Evolutionary conservation across 1,140 invertebrate species (phyloP).

Genomic region (Dendroctonus ponderosae): DNA sequence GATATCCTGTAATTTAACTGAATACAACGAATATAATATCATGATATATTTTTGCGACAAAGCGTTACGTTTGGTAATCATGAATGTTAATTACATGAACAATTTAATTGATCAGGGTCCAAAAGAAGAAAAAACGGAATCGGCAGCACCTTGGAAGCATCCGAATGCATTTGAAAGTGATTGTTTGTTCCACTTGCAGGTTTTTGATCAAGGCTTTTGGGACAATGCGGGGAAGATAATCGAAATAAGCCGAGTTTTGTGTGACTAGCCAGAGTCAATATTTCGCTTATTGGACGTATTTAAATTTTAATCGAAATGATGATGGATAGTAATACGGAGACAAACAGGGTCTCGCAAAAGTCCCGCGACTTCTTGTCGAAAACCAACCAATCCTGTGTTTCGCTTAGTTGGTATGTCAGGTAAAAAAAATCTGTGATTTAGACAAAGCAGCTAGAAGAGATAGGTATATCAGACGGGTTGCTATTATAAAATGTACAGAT

Average conservation of each 20-base stretch:
- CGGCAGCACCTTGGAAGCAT: background rate
- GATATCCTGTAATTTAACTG: conserved; percentile 6
- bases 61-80: background rate
- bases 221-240: background rate
- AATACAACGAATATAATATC: conserved; percentile 5
- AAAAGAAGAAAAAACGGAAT: background rate
- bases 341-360: conserved; percentile 24
- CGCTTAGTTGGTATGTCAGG: conserved; percentile 3
- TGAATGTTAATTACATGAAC: background rate
- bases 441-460: conserved; percentile 25
- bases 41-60: conserved; percentile 2
- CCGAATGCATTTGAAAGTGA: background rate
- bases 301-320: too few species aligned
- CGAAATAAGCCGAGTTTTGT: too few species aligned
- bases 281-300: too few species aligned
- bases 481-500: conserved; percentile 21
- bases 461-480: conserved; percentile 12
- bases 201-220: background rate
- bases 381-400: background rate
- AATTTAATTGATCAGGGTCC: background rate
- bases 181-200: background rate
- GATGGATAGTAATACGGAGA: conserved; percentile 1
- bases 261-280: too few species aligned
- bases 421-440: conserved; percentile 31
- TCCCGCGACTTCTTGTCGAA: conserved; percentile 2